phyloP scores from a whole-genome alignment of 1,140 invertebrate genomes.

The Mya arenaria region DNA sequence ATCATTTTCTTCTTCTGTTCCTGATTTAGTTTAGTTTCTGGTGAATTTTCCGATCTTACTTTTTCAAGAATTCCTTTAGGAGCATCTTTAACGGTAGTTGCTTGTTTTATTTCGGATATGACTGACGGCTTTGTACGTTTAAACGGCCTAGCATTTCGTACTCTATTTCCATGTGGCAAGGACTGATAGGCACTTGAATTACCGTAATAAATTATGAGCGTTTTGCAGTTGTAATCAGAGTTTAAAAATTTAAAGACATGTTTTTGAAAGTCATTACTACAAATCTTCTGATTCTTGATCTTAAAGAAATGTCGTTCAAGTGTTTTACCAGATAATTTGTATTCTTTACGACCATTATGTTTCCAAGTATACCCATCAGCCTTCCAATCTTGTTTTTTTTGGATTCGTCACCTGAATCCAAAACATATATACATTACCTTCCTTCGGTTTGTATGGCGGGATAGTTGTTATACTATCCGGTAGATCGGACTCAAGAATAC shows the following conservation, averaged over 20 bases:
- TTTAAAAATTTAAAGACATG: conserved; percentile 9
- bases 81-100: no score
- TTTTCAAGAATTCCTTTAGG: no score
- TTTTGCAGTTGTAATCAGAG: conserved; percentile 8
- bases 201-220: conserved; percentile 7
- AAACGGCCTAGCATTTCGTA: not conserved
- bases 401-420: conserved; percentile 1
- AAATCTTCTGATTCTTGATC: conserved; percentile 2
- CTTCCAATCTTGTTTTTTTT: conserved; percentile 31
- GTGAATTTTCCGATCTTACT: no score
- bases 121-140: conserved; percentile 22
- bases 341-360: conserved; percentile 18
- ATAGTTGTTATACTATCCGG: not conserved
- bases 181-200: conserved; percentile 1
- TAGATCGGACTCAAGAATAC: not conserved
- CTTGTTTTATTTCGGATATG: no score
- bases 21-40: no score
- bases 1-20: no score
- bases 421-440: conserved; percentile 11
- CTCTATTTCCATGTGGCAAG: conserved; percentile 23
- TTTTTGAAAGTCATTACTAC: conserved; percentile 1
- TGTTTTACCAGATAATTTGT: not conserved
- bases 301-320: conserved; percentile 17
- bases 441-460: conserved; percentile 5
- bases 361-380: conserved; percentile 30